Evolutionary conservation across 2,888 invertebrate genomes (phyloP).

Genomic region (Tenthredo livida): DNA sequence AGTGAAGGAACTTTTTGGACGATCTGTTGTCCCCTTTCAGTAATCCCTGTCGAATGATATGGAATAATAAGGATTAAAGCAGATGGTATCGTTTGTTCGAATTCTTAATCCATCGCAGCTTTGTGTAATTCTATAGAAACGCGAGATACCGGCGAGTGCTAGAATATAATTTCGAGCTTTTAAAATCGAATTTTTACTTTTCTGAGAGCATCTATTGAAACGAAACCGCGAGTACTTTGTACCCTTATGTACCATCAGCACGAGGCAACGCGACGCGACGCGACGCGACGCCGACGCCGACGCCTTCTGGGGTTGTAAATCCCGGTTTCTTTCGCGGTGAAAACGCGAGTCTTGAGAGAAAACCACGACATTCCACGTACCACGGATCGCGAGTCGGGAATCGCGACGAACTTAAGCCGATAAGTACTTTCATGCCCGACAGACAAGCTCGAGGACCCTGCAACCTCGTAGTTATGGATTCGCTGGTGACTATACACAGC

Average conservation of each 20-base stretch:
- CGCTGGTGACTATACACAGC: conserved; percentile 21
- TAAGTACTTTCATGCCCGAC: conserved; percentile 44
- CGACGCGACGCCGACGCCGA: too few species aligned
- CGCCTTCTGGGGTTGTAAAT: conserved; percentile 16
- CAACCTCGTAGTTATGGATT: conserved; percentile 40
- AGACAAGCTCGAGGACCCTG: conserved; percentile 43
- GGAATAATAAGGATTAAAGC: background rate
- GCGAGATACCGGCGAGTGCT: background rate
- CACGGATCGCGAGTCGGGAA: background rate
- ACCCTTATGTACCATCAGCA: background rate
- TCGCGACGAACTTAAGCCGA: conserved; percentile 45
- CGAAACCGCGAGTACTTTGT: background rate
- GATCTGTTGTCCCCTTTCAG: background rate
- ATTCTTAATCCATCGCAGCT: background rate
- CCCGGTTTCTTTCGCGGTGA: background rate
- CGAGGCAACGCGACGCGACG: background rate
- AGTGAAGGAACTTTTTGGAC: too few species aligned
- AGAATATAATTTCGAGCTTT: background rate
- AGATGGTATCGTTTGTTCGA: background rate
- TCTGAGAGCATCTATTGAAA: background rate
- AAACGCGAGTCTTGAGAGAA: conserved; percentile 2
- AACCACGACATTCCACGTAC: background rate
- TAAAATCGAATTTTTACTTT: background rate
- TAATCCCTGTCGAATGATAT: background rate
- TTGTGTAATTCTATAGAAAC: background rate